Base-by-base conservation (phyloP, 1,140 invertebrate genomes). In the Apis cerana region DNA sequence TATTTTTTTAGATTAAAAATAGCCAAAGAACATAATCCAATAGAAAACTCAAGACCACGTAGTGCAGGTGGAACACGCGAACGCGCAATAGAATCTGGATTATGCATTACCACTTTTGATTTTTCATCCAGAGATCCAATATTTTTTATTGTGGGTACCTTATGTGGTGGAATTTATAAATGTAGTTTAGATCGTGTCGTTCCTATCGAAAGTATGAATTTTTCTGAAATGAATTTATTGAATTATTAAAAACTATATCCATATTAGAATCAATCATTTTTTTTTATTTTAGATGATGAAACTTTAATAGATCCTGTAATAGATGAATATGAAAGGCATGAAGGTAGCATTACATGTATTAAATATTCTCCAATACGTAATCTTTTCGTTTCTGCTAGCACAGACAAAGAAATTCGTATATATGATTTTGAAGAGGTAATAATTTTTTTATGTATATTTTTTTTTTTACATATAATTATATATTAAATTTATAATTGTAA, bases 161-260 rank as follows among this genome's bases (percentile, higher is more conserved):
- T 93, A 54, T 94, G 93, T 21, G 94, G 94, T 72, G 93, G 94
- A 62, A 86, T 94, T 54, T 94, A 93, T 43, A 94, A 93, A 76
- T 94, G 93, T 70, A 93, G 88, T 61, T 77, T 92, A 50, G 92
- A 94, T 70, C 89, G 85, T 23, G 78, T 87, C 10, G 86, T 72
- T 76, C 72, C 90, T 19, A 85, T 94, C 17, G 91, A 93, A 88
- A 91, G 90, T 91, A 80, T 3, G 61, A 19, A 59, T n/a, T 54
- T 54, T 21, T n/a, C 27, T 19, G 5, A 43, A 43, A 43, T 43
- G 33, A 43, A 43, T 43, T 43, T 43, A 23, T 54, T 50, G 17
- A 54, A 54, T 54, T 70, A 11, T 50, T 19, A 19, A 64, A 19
- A 52, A 17, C 67, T 48, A 23, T 23, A 64, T 33, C 17, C 27